Base-by-base conservation (phyloP, 2,888 invertebrate genomes). In the Eurois occulta region DNA sequence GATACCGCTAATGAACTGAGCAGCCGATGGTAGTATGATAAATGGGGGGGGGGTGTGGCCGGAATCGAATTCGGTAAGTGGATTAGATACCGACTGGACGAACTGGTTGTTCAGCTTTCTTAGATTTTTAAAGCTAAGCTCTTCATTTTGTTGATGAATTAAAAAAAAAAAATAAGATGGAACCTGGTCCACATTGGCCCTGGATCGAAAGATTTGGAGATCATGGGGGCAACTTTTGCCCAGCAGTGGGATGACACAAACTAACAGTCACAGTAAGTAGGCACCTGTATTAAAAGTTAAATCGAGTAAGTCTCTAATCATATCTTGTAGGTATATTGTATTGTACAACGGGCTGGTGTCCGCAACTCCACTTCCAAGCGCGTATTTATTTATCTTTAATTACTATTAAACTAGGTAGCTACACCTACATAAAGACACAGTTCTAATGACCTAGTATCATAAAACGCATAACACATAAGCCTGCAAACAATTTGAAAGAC, bases 21-120 rank as follows among this genome's bases (percentile, higher is more conserved):
- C 91, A 84, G 84, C 86, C 84, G 88, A 91, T 91, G 91, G 88
- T 89, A 87, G 86, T 91, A 94, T 95, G 95, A 95, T 92, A 93
- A 95, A 95, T 94, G 94, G 88, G 87, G 35, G 94, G 88, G 87
- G 92, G 95, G 95, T 87, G 96, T 91, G 95, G 95, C 89, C 87
- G 88, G 91, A 92, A 90, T 93, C 89, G 90, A 91, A 90, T 81
- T 78, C 79, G 85, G 90, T 93, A 93, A 95, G 93, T 95, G 94
- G 94, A 95, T 95, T 95, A 94, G 90, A 91, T 87, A 82, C 85
- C 87, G 87, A 90, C 89, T 84, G 86, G 24, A 74, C 73, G 35
- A 46, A 28, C 32, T 62, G n/a, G 35, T n/a, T n/a, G 64, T 43
- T 52, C 38, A 48, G 64, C 5, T 52, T 35, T 62, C 72, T 73